These are phyloP conservation scores for Protosalanx chinensis DNA, from an alignment of 2,797 vertebrate genomes.

Conservation along the genomic window DNA sequence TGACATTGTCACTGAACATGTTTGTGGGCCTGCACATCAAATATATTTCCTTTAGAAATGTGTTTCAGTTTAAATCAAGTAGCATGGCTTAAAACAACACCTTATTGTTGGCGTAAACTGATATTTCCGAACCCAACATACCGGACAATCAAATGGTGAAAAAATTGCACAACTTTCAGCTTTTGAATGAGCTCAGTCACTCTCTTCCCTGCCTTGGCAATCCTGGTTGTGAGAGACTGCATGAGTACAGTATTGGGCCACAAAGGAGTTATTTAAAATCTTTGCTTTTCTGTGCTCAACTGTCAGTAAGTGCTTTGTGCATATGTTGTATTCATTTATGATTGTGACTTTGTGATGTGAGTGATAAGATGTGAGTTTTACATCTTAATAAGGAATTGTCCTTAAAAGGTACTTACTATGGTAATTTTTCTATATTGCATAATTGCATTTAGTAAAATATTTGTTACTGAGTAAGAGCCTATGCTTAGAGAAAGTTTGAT, in stretches of 20 bases:
- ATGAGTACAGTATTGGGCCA: background rate
- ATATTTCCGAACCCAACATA: background rate
- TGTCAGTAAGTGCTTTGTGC: background rate
- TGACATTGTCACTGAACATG: background rate
- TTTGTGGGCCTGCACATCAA: background rate
- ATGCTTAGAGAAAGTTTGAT: background rate
- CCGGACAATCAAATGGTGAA: too few relatives aligned
- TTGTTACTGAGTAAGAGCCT: background rate
- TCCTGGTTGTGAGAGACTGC: background rate
- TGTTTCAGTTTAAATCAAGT: too few relatives aligned
- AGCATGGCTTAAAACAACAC: background rate
- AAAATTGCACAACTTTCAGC: background rate
- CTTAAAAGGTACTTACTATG: background rate
- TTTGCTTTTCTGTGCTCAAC: conserved; percentile 11
- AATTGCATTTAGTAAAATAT: background rate
- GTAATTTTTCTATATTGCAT: background rate
- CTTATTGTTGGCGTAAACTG: background rate
- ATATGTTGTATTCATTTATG: background rate
- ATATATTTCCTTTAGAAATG: background rate
- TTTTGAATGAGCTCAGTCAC: background rate
- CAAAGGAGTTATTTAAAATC: conserved; percentile 19
- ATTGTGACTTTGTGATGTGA: too few relatives aligned
- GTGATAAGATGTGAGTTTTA: too few relatives aligned
- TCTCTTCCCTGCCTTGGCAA: background rate
- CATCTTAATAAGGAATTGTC: background rate